A percentile compares a stretch with the other conserved stretches of the same genome.
Evolutionary conservation across 2,888 invertebrate genomes (phyloP).

Genomic region (Agrochola litura): DNA sequence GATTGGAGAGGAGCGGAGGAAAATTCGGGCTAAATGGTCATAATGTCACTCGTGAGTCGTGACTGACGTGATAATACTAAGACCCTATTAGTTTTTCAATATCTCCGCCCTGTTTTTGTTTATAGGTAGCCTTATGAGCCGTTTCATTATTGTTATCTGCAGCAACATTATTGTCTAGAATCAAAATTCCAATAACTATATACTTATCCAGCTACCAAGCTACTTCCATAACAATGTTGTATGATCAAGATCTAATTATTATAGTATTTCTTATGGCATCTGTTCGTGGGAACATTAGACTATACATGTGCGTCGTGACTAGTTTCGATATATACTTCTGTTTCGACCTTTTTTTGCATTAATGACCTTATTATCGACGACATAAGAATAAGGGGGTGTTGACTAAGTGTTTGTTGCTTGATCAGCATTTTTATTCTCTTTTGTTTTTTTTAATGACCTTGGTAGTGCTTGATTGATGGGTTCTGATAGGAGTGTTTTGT

Average conservation of each 20-base stretch:
- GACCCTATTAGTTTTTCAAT: not conserved
- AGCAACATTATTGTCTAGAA: not conserved
- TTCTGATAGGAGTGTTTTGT: not conserved
- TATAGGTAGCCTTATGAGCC: accelerated
- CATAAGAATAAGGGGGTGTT: constrained; percentile 37
- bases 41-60: not conserved
- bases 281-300: constrained; percentile 60
- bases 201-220: constrained; percentile 4
- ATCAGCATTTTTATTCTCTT: constrained; percentile 26
- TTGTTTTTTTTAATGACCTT: constrained; percentile 24
- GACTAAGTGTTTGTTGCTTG: constrained; percentile 31
- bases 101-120: not conserved
- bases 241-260: constrained; percentile 66
- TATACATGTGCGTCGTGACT: constrained; percentile 62
- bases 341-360: constrained; percentile 50
- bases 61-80: not conserved
- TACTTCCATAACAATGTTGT: constrained; percentile 44
- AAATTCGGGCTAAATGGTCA: not conserved
- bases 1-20: too few relatives aligned
- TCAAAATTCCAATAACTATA: constrained; percentile 19
- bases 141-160: not conserved
- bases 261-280: constrained; percentile 64
- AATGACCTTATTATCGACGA: constrained; percentile 55
- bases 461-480: constrained; percentile 13
- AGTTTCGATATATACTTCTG: constrained; percentile 58